Evolutionary conservation across 1,140 invertebrate species (phyloP).

Genomic region (Drosophila elegans): DNA sequence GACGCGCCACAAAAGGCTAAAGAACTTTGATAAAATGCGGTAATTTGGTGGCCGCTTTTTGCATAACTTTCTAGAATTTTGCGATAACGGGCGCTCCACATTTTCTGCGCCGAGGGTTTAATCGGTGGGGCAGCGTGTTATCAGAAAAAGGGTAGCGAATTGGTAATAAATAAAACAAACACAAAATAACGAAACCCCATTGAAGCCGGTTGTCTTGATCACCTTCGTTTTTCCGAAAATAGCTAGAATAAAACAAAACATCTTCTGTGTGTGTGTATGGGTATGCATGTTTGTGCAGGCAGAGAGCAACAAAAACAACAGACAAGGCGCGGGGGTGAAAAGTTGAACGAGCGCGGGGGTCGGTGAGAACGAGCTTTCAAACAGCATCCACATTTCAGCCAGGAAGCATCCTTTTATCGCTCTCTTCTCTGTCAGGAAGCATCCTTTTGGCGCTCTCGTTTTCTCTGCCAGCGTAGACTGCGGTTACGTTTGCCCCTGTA

Average conservation of each 20-base stretch:
- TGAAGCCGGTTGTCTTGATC: conserved; percentile 43
- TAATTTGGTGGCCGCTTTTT: conserved; percentile 29
- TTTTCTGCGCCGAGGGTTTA: neutral
- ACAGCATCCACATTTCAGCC: conserved; percentile 71
- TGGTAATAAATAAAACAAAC: conserved; percentile 30
- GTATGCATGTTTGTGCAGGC: conserved; percentile 23
- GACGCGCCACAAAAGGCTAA: conserved; percentile 48
- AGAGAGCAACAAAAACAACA: conserved; percentile 32
- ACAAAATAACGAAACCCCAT: conserved; percentile 24
- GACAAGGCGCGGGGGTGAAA: conserved; percentile 41
- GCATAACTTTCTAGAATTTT: conserved; percentile 25
- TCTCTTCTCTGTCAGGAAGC: conserved; percentile 59
- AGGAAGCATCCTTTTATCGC: conserved; percentile 43
- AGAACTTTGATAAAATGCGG: conserved; percentile 46
- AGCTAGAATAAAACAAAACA: conserved; percentile 41
- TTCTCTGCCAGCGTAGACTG: conserved; percentile 59
- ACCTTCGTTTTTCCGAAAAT: conserved; percentile 46
- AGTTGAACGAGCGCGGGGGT: conserved; percentile 47
- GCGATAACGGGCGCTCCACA: conserved; percentile 18
- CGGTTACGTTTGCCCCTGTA: conserved; percentile 69
- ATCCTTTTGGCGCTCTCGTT: conserved; percentile 47
- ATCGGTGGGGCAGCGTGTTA: conserved; percentile 1
- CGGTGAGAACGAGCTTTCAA: conserved; percentile 29
- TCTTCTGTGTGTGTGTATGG: conserved; percentile 7
- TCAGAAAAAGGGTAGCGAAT: conserved; percentile 21